Base-by-base conservation (phyloP, 2,888 invertebrate species). In the Harpagoxenus sublaevis region DNA sequence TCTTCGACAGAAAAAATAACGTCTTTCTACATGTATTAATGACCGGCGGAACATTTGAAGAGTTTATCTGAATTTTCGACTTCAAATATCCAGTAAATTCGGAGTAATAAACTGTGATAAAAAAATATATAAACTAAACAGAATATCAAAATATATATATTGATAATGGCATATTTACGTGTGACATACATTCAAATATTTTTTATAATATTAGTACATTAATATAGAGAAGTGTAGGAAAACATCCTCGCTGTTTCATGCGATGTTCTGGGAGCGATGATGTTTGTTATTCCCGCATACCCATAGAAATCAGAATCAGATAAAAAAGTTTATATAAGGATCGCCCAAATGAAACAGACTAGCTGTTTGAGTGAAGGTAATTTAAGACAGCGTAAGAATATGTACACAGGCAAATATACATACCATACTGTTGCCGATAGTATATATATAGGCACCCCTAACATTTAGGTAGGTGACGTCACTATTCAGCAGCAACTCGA, bases 141-240 rank as follows among this genome's bases (percentile, higher is more conserved):
- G 1, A 28, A 28, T 39, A 23, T 0, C 1, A 31, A 42, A 12
- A 65, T 23, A 6, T 6, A 75, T 63, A 48, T 75, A 35, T 48
- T 75, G 31, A 75, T 23, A 62, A 35, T 66, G 51, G 51, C 66
- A 77, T 23, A 39, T 35, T 60, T 60, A 31, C 18, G 3, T 3
- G 9, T 60, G 35, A 31, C 18, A 60, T 31, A 31, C 8, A 60
- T 31, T 60, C 18, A 31, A 35, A 35, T 35, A 60, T 31, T 60
- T 57, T 60, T 60, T 31, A 60, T 15, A 31, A 60, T 31, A 1
- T 31, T 31, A 2, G 3, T 31, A 60, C 18, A 31, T 3, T 60
- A 48, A 31, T 60, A 15, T 15, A 39, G 55, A 68, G 68, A 68
- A 55, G 9, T 78, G 55, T 78, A 78, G 23, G 48, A n/a, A 78